Percentiles rank a stretch among this genome's conserved stretches.
Conservation (phyloP, 2,888 invertebrate species). For the Ophonus ardosiacus region DNA sequence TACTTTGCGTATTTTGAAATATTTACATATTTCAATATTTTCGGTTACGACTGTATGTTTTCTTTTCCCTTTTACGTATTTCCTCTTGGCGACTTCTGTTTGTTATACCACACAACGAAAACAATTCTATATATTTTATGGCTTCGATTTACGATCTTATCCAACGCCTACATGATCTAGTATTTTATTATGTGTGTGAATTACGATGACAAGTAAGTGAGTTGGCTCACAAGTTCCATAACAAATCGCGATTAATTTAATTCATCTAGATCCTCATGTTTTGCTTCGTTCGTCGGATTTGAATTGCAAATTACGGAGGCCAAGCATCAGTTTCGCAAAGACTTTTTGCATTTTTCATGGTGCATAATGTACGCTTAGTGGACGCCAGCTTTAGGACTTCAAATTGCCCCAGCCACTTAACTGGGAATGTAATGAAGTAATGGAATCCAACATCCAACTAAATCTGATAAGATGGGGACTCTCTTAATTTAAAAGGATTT, state of each 20-base stretch:
- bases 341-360: constrained; percentile 40
- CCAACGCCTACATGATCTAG: too few species aligned
- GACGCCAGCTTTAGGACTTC: constrained; percentile 6
- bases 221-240: not conserved
- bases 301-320: constrained; percentile 22
- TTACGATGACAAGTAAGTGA: not conserved
- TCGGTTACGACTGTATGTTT: too few species aligned
- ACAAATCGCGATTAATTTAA: constrained; percentile 18
- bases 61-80: too few species aligned
- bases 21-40: too few species aligned
- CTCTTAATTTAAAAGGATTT: not conserved
- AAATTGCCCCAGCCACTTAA: constrained; percentile 23
- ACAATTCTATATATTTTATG: too few species aligned
- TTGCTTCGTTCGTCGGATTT: constrained; percentile 3
- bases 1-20: too few species aligned
- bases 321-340: constrained; percentile 21
- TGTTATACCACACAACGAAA: too few species aligned
- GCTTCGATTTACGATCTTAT: too few species aligned
- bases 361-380: constrained; percentile 40
- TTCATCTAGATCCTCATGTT: constrained; percentile 1
- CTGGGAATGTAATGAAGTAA: constrained; percentile 3
- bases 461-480: not conserved
- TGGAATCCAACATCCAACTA: constrained; percentile 5
- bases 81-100: too few species aligned
- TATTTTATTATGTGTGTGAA: too few species aligned